Evolutionary conservation across 2,113 vertebrate species (phyloP), one percentile per base, ranked within the genome.

Genomic region (Morone chrysops): DNA sequence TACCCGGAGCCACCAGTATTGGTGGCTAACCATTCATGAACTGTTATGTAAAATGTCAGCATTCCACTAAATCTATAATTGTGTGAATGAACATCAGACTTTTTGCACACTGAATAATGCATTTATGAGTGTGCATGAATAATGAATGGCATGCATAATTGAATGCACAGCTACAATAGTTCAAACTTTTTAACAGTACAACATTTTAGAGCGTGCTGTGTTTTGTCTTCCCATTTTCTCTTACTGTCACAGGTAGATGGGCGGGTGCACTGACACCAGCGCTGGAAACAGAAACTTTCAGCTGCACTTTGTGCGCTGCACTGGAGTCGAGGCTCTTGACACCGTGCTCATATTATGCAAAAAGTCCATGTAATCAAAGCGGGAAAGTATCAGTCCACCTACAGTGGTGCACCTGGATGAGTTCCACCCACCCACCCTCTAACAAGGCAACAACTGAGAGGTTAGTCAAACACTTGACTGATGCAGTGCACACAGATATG

Each of bases 141-240:
- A 89, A 90, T 88, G 51, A 83, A 86, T 59, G 25, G 8, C 18
- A 75, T 92, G 80, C 69, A 87, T 86, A 77, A 92, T 89, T 86
- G 67, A 87, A 9, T 5, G 22, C 50, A 43, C 63, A 60, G 74
- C 74, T 18, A 81, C 74, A 83, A 59, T 62, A 70, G 73, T 86
- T 86, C 36, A 74, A 80, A 85, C 70, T 73, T 89, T 84, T 81
- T 75, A 83, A 68, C 75, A 41, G 54, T 41, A 48, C 78, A 87
- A 88, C 54, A 66, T 76, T 76, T 76, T 67, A 60, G 71, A 72
- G 45, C 56, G 22, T 20, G 5, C 48, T 18, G 22, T n/a, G 41
- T 31, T 63, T 70, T 68, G 60, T 84, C 59, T 51, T 80, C 40
- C 8, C 12, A 18, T 48, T 48, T 17, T 40, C n/a, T 70, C 50